Evolutionary conservation across 2,797 vertebrate genomes (phyloP).

Genomic region (Centroberyx gerrardi): DNA sequence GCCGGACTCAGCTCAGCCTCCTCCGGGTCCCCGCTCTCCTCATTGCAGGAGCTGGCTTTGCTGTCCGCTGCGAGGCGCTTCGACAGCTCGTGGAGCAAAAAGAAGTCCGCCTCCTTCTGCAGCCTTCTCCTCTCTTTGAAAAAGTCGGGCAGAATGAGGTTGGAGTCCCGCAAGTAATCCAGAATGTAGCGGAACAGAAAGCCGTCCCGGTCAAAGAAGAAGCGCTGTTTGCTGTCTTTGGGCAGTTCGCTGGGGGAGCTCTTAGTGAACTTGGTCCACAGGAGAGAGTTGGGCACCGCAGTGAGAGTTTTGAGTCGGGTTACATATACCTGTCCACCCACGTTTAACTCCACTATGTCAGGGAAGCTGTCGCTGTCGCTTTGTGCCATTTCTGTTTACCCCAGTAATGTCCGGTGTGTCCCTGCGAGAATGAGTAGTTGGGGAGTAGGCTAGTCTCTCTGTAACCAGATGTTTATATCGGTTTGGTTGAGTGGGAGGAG

Average conservation of each 20-base stretch:
- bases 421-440: neutral
- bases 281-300: conserved; percentile 88
- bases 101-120: conserved; percentile 93
- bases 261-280: conserved; percentile 91
- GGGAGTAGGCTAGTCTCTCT: conserved; percentile 27
- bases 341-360: conserved; percentile 95
- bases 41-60: conserved; percentile 83
- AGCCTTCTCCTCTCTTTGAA: conserved; percentile 91
- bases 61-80: conserved; percentile 83
- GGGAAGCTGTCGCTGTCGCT: conserved; percentile 81
- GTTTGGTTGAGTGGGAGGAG: conserved; percentile 70
- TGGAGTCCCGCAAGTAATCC: conserved; percentile 92
- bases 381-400: conserved; percentile 80
- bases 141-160: conserved; percentile 92
- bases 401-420: neutral
- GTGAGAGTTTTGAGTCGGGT: conserved; percentile 91
- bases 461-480: conserved; percentile 67
- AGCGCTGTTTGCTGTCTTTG: conserved; percentile 92
- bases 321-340: conserved; percentile 94
- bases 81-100: conserved; percentile 90
- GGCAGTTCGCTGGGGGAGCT: conserved; percentile 82
- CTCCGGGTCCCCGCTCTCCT: conserved; percentile 84
- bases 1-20: conserved; percentile 82
- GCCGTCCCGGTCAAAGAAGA: conserved; percentile 95
- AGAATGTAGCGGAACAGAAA: conserved; percentile 94